Percentiles rank a stretch among this genome's conserved stretches.
Conservation (phyloP, 2,113 vertebrate species). For the Labeo rohita region DNA sequence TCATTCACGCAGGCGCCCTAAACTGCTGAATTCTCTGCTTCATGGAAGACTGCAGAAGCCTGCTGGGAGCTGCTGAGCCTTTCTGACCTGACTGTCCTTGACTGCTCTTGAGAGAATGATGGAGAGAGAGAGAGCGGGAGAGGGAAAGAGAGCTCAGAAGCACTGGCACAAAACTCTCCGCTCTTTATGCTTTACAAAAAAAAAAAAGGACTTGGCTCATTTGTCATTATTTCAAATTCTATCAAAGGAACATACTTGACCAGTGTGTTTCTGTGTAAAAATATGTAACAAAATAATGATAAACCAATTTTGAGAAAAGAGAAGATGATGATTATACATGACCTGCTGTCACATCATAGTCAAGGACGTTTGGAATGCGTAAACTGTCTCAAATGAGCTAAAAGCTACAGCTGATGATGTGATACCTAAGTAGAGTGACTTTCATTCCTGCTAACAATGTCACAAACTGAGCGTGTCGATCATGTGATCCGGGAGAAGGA, state of each 20-base stretch:
- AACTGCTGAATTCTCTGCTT: conserved; percentile 59
- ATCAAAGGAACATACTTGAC: not conserved
- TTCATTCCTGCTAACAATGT: conserved; percentile 41
- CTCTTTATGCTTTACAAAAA: not conserved
- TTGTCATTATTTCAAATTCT: conserved; percentile 8
- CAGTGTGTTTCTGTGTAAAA: not conserved
- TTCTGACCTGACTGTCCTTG: conserved; percentile 54
- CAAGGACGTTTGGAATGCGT: not conserved
- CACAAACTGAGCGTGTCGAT: conserved; percentile 4
- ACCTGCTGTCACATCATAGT: not conserved
- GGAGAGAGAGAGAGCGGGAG: conserved; percentile 30
- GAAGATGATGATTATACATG: not conserved
- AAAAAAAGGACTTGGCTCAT: not conserved
- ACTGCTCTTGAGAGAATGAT: conserved; percentile 47
- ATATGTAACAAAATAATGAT: not conserved
- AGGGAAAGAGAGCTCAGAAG: conserved; percentile 15
- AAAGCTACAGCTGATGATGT: conserved; percentile 25
- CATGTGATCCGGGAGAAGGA: conserved; percentile 31
- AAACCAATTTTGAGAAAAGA: not conserved
- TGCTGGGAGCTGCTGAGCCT: conserved; percentile 65
- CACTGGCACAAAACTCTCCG: not conserved
- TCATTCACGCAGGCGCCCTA: conserved; percentile 47
- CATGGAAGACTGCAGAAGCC: conserved; percentile 60
- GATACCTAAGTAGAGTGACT: conserved; percentile 54
- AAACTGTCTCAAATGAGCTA: conserved; percentile 2